Percentiles rank a stretch among this genome's conserved stretches.
Evolutionary conservation across 2,888 invertebrate species (phyloP).

Genomic region (Cheiracanthium punctorium): DNA sequence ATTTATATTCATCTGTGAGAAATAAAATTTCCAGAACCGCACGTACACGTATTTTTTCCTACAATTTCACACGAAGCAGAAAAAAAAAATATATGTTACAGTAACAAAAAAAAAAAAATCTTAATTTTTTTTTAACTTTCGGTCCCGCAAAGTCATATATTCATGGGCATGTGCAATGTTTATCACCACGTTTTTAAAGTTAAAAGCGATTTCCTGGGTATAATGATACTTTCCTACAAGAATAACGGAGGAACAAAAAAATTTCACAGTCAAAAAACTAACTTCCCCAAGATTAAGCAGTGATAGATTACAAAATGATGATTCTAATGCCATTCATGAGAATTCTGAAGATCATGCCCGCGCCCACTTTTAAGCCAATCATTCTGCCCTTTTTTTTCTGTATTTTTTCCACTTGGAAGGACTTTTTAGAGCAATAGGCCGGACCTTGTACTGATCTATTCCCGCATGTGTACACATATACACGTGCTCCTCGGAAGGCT

Average conservation of each 20-base stretch:
- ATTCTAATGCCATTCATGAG: conserved; percentile 66
- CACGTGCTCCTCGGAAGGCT: conserved; percentile 58
- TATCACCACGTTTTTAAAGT: not conserved
- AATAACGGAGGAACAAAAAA: conserved; percentile 4
- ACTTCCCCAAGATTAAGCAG: conserved; percentile 58
- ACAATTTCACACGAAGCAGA: not conserved
- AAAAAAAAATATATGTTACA: no score
- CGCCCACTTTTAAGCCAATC: conserved; percentile 61
- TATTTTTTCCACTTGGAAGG: conserved; percentile 11
- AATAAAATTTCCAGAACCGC: not conserved
- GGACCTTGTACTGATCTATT: conserved; percentile 50
- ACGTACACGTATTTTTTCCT: not conserved
- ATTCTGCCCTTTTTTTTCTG: conserved; percentile 1
- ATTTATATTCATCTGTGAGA: not conserved
- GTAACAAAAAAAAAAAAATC: not conserved
- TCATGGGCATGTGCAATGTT: conserved; percentile 8
- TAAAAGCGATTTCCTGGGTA: not conserved
- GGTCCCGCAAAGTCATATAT: not conserved
- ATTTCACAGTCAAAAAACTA: not conserved
- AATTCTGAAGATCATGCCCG: conserved; percentile 46
- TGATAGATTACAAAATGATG: conserved; percentile 66
- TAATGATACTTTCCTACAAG: not conserved
- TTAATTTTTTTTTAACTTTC: not conserved
- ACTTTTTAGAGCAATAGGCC: conserved; percentile 31
- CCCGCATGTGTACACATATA: conserved; percentile 57